Evolutionary conservation across 2,888 invertebrate species (phyloP).

Genomic region (Epirrhoe tristata): DNA sequence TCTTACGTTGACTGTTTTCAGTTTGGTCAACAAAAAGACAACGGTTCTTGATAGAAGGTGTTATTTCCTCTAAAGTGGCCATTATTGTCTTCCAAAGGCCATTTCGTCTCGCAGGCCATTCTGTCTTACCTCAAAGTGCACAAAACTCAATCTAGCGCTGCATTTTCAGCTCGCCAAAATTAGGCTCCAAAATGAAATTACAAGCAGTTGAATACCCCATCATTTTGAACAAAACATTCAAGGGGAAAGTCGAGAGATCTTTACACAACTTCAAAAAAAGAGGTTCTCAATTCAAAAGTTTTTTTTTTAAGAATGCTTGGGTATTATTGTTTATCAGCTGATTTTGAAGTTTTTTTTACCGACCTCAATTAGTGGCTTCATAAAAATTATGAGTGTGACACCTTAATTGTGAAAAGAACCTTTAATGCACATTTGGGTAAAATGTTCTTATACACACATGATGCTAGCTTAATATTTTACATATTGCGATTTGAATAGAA

Average conservation of each 20-base stretch:
- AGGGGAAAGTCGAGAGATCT: slow-evolving; percentile 14
- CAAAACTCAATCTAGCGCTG: slow-evolving; percentile 10
- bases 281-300: too few species aligned
- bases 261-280: too few species aligned
- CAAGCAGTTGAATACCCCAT: slow-evolving; percentile 22
- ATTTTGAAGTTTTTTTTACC: too few species aligned
- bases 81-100: background rate
- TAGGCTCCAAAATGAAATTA: slow-evolving; percentile 29
- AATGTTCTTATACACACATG: too few species aligned
- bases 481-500: too few species aligned
- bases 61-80: background rate
- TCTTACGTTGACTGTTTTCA: background rate
- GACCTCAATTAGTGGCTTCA: too few species aligned
- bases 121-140: slow-evolving; percentile 16
- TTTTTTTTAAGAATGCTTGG: too few species aligned
- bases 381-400: too few species aligned
- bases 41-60: background rate
- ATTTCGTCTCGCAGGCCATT: slow-evolving; percentile 3
- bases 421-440: too few species aligned
- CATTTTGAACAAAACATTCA: slow-evolving; percentile 43
- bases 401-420: too few species aligned
- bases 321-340: too few species aligned
- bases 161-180: slow-evolving; percentile 26
- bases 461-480: too few species aligned
- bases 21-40: background rate